Conservation (phyloP, 2,113 vertebrate species). For the Elaphurus davidianus region DNA sequence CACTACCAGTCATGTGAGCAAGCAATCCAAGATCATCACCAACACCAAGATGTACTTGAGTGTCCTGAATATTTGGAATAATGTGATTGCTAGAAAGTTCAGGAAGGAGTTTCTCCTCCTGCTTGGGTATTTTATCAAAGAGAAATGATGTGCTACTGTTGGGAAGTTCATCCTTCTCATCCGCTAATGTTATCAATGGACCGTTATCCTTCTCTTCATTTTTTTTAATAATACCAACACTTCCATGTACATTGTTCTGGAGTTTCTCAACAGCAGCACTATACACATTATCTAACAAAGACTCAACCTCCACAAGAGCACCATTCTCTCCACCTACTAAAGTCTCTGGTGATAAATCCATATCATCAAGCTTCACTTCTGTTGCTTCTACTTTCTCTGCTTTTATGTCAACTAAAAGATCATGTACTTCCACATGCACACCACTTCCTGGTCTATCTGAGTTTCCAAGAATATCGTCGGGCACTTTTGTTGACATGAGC, state of each 20-base stretch:
- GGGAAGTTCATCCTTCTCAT: conserved; percentile 96
- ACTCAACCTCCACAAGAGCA: conserved; percentile 92
- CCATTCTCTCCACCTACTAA: conserved; percentile 89
- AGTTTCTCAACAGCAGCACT: conserved; percentile 98
- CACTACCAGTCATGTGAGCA: conserved; percentile 86
- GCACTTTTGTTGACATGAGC: conserved; percentile 90
- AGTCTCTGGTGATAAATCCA: conserved; percentile 97
- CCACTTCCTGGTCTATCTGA: conserved; percentile 82
- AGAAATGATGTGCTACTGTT: conserved; percentile 88
- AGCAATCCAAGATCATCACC: conserved; percentile 90
- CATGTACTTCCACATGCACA: conserved; percentile 96
- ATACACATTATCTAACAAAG: conserved; percentile 95
- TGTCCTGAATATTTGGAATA: conserved; percentile 86
- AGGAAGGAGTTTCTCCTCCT: conserved; percentile 89
- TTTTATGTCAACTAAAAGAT: conserved; percentile 96
- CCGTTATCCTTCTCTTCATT: conserved; percentile 93
- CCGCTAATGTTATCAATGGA: conserved; percentile 95
- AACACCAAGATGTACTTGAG: conserved; percentile 86
- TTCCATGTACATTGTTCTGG: conserved; percentile 88
- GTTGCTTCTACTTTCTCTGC: conserved; percentile 99
- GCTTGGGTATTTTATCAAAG: conserved; percentile 87
- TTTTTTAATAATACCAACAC: conserved; percentile 88
- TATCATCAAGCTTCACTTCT: conserved; percentile 97
- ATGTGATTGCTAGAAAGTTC: conserved; percentile 89
- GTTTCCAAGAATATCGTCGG: conserved; percentile 85